Percentiles rank a stretch among this genome's conserved stretches.
These are phyloP conservation scores for Melanotaenia trifasciata DNA, from an alignment of 2,797 vertebrate species.

Conservation along the genomic window DNA sequence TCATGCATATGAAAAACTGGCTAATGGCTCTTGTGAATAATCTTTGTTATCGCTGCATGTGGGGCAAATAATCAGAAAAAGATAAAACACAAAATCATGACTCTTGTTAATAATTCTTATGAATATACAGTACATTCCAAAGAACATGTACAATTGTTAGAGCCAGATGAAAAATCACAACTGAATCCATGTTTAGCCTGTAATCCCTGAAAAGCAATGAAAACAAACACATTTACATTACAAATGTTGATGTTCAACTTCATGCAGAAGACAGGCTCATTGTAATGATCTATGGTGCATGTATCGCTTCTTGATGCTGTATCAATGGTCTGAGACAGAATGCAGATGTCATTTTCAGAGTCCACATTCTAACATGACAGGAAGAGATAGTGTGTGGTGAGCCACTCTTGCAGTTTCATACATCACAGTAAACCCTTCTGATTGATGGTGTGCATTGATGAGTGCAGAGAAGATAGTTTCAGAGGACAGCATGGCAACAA, in stretches of 20 bases:
- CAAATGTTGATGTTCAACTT: neutral
- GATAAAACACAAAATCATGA: neutral
- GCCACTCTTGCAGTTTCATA: conserved; percentile 41
- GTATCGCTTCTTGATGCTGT: neutral
- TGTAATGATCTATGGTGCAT: neutral
- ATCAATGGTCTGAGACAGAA: neutral
- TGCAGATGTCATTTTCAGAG: conserved; percentile 10
- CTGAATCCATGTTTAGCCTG: neutral
- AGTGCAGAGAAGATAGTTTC: conserved; percentile 37
- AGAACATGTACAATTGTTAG: neutral
- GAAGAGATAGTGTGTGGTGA: neutral
- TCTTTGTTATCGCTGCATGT: conserved; percentile 7
- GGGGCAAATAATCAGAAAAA: conserved; percentile 24
- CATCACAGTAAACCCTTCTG: conserved; percentile 42
- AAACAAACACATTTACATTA: conserved; percentile 11
- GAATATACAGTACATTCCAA: neutral
- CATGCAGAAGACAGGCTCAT: neutral
- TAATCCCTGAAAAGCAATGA: conserved; percentile 9
- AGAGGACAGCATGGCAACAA: conserved; percentile 50
- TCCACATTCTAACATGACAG: conserved; percentile 2
- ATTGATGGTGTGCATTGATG: conserved; percentile 43
- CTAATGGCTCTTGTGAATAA: conserved; percentile 26
- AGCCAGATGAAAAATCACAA: neutral
- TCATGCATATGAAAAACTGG: neutral
- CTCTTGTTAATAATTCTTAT: neutral